A percentile compares a stretch with the other conserved stretches of the same genome.
Evolutionary conservation across 1,140 invertebrate genomes (phyloP).

Genomic region (Diuraphis noxia): DNA sequence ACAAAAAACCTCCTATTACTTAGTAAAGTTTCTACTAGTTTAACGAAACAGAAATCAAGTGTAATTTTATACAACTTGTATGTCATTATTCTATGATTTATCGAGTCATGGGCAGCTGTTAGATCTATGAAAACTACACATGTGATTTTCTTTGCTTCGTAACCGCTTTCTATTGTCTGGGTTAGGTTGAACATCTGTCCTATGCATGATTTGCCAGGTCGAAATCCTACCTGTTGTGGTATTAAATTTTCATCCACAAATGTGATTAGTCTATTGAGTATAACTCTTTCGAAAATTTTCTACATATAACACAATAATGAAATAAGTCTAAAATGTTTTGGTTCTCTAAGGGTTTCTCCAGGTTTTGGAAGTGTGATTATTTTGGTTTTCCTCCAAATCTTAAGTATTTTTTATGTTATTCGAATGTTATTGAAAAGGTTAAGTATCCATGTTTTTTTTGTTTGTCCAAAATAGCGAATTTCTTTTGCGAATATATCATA

Average conservation of each 20-base stretch:
- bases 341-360: not conserved
- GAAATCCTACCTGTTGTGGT: no score
- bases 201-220: no score
- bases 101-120: not conserved
- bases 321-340: not conserved
- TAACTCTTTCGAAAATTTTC: not conserved
- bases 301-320: not conserved
- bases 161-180: not conserved
- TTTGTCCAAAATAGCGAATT: no score
- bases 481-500: no score
- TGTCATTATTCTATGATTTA: not conserved
- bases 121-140: not conserved
- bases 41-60: not conserved
- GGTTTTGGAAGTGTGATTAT: not conserved
- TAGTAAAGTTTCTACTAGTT: slow-evolving; percentile 13
- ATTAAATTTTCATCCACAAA: no score
- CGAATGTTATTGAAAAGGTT: not conserved
- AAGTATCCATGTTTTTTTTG: slow-evolving; percentile 11
- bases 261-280: not conserved
- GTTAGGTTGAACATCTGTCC: no score
- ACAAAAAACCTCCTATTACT: not conserved
- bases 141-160: not conserved
- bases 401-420: not conserved
- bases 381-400: not conserved
- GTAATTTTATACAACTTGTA: not conserved